Base-by-base conservation (phyloP, 2,113 vertebrate species). In the Paradoxurus hermaphroditus region DNA sequence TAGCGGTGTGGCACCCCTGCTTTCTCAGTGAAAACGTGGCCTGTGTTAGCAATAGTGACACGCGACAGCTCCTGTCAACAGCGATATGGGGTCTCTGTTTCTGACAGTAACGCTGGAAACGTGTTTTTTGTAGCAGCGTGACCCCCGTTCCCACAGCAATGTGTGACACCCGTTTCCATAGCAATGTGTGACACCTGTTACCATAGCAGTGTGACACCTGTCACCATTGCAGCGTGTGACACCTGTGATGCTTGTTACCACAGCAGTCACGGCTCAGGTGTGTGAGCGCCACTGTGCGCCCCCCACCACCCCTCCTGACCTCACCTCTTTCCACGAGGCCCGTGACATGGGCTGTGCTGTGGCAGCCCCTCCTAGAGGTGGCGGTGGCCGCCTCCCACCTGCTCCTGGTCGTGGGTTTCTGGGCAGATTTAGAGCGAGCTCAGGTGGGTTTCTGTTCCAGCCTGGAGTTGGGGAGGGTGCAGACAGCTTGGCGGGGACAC, bases 31-130 rank as follows among this genome's bases (percentile, higher is more conserved):
- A 13, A 19, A 13, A 12, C 3, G 7, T 10, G 34, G 67, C 34
- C 67, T 19, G 16, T 19, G 2, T 1, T 9, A 7, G 16, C 7
- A 18, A 36, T 18, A 3, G 70, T 14, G 23, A 56, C 12, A 1
- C 3, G 23, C 4, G 39, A 41, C 5, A 5, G 21, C 70, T 14
- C 5, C 23, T 12, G 1, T 15, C 39, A 62, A 4, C 62, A 7
- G 23, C 10, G 3, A 14, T 6, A 4, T 27, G 70, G 13, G 70
- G 6, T 21, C 3, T 25, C 70, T 56, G 8, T 4, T 46, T 46
- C 27, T 16, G 25, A 15, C 8, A 27, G 10, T 14, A 9, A 15
- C 7, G 9, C 72, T 44, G 11, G 70, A 29, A 44, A 73, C 13
- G 6, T 44, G 39, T 29, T 25, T 29, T 2, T 7, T 44, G 27